Conservation (phyloP, 2,888 invertebrate species). For the Steinernema hermaphroditum region DNA sequence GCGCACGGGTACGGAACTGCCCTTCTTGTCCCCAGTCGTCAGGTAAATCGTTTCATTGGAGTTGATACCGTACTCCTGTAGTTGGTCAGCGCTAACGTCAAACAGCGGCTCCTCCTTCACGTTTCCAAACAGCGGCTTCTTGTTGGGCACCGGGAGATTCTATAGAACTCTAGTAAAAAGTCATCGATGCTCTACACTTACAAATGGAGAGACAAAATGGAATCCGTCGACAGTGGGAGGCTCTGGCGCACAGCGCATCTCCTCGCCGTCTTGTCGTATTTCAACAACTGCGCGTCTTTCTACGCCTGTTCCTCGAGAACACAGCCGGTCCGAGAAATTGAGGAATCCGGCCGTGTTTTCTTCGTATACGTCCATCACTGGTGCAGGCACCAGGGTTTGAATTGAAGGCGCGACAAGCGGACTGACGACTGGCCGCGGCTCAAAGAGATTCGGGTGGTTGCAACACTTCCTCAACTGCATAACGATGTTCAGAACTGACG, state of each 20-base stretch:
- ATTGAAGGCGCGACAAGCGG: neutral
- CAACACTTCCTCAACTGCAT: conserved; percentile 92
- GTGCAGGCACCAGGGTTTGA: neutral
- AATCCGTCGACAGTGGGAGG: conserved; percentile 49
- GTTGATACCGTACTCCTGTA: conserved; percentile 10
- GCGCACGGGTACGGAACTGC: neutral
- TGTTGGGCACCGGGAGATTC: conserved; percentile 3
- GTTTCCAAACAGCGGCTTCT: neutral
- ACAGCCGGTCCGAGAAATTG: neutral
- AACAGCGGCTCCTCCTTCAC: conserved; percentile 22
- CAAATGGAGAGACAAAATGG: conserved; percentile 37
- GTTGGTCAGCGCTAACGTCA: neutral
- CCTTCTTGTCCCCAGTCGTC: neutral
- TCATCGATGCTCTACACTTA: neutral
- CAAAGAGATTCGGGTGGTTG: conserved; percentile 96
- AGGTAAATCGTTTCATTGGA: neutral
- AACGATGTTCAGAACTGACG: conserved; percentile 91
- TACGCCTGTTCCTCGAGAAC: neutral
- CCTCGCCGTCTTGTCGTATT: neutral
- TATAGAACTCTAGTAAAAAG: neutral
- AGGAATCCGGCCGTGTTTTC: neutral
- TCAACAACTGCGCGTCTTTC: neutral
- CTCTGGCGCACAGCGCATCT: conserved; percentile 11
- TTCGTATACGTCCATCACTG: conserved; percentile 3
- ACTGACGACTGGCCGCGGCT: conserved; percentile 89